A percentile compares a stretch with the other conserved stretches of the same genome.
These are phyloP conservation scores for Exocentrus adspersus DNA, from an alignment of 2,888 invertebrate genomes.

Conservation along the genomic window DNA sequence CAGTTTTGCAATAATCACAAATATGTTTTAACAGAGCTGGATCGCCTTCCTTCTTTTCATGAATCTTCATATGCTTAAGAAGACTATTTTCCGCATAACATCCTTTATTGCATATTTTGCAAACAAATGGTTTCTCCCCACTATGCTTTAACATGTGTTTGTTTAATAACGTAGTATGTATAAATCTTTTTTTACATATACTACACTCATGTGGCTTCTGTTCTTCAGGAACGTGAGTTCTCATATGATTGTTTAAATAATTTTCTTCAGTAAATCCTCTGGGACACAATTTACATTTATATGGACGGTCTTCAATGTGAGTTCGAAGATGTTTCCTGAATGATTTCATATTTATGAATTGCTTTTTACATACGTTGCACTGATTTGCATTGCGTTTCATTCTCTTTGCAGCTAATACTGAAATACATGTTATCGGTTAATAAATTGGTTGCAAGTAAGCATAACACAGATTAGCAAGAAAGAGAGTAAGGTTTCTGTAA, in stretches of 20 bases:
- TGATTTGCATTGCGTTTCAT: constrained; percentile 59
- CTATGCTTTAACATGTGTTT: constrained; percentile 65
- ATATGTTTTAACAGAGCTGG: constrained; percentile 62
- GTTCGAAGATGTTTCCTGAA: constrained; percentile 63
- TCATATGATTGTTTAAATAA: constrained; percentile 64
- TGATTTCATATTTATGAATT: constrained; percentile 62
- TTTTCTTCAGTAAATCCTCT: constrained; percentile 63
- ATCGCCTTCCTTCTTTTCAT: constrained; percentile 64
- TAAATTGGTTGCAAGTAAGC: too few species aligned
- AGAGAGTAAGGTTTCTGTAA: too few species aligned
- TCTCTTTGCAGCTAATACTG: constrained; percentile 52
- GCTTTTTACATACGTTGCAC: constrained; percentile 64
- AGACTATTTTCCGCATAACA: constrained; percentile 63
- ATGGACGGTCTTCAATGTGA: constrained; percentile 63
- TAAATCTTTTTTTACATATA: constrained; percentile 64
- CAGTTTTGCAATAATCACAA: constrained; percentile 63
- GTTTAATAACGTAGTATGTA: constrained; percentile 62
- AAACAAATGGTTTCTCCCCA: constrained; percentile 65
- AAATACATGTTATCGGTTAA: background rate
- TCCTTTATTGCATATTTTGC: constrained; percentile 62
- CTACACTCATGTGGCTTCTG: constrained; percentile 65
- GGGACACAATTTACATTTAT: constrained; percentile 61
- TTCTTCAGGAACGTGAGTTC: constrained; percentile 58
- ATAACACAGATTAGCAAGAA: too few species aligned
- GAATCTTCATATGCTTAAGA: constrained; percentile 64